Evolutionary conservation across 2,888 invertebrate genomes (phyloP), one percentile per base, ranked within the genome.

Genomic region (Alviniconcha strummeri): DNA sequence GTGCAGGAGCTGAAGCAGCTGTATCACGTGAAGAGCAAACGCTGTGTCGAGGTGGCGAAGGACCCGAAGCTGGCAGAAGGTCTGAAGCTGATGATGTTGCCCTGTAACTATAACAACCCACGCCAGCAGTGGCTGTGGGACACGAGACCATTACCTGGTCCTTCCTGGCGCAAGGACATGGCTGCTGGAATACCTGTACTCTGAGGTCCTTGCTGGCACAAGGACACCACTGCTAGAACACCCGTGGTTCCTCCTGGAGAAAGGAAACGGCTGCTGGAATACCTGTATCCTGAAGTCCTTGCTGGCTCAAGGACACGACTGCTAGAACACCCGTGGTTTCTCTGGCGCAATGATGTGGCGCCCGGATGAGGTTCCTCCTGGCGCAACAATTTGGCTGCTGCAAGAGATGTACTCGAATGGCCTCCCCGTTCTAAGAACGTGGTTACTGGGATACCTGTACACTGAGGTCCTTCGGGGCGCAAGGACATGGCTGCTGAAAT

Each of bases 121-220:
- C 7, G 71, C 19, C 81, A 81, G 36, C 81, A 57, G 52, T 81
- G 81, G 81, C 5, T n/a, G 4, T 81, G 81, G 81, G 74, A 81
- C 57, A 72, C 57, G 19, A 19, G 52, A 52, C 74, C 81, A 8
- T 6, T 69, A 9, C 74, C 36, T 11, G 81, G 81, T 15, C 81
- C 81, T 2, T 81, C 81, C n/a, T 81, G 81, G 81, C 81, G 81
- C 13, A 81, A 74, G 52, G 74, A 81, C 55, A 56, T 74, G 17
- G 81, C 74, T 19, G 81, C 81, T 56, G 80, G 80, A 8, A 69
- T 17, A 55, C 69, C 78, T 36, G 17, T 78, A 36, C 64, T 78
- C 6, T 78, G 64, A 78, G 57, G 0, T 7, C 36, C 0, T 36
- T 36, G 36, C 36, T 36, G 36, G 36, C 36, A 3, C 36, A 36